phyloP scores from a whole-genome alignment of 2,797 vertebrate species.

The Okamejei kenojei region DNA sequence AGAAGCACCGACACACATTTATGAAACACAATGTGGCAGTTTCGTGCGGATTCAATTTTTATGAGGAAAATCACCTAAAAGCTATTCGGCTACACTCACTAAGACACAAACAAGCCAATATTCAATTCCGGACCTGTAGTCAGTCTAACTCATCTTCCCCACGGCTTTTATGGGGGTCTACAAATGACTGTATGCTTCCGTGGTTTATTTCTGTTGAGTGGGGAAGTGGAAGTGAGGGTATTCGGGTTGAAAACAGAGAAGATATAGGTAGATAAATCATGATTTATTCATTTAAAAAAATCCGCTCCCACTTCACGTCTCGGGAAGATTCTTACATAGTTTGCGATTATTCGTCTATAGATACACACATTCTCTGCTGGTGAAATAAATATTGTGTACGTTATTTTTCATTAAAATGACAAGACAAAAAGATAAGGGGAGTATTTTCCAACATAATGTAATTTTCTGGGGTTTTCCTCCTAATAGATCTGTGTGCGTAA shows the following conservation, averaged over 20 bases:
- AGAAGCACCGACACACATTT: not conserved
- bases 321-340: not conserved
- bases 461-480: not conserved
- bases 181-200: not conserved
- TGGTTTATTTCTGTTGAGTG: not conserved
- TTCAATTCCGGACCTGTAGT: not conserved
- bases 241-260: not conserved
- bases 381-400: not conserved
- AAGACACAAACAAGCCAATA: not conserved
- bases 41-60: not conserved
- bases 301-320: too few species aligned
- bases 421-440: not conserved
- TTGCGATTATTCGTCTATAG: not conserved
- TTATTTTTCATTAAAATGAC: not conserved
- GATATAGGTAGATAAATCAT: too few species aligned
- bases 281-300: not conserved
- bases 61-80: not conserved
- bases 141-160: not conserved
- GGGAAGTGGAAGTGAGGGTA: too few species aligned
- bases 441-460: slow-evolving; percentile 2
- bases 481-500: not conserved
- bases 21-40: not conserved
- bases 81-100: not conserved
- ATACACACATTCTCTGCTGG: not conserved
- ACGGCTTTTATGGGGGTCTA: not conserved